phyloP scores from a whole-genome alignment of 1,140 invertebrate genomes.

The Phenacoccus solenopsis region DNA sequence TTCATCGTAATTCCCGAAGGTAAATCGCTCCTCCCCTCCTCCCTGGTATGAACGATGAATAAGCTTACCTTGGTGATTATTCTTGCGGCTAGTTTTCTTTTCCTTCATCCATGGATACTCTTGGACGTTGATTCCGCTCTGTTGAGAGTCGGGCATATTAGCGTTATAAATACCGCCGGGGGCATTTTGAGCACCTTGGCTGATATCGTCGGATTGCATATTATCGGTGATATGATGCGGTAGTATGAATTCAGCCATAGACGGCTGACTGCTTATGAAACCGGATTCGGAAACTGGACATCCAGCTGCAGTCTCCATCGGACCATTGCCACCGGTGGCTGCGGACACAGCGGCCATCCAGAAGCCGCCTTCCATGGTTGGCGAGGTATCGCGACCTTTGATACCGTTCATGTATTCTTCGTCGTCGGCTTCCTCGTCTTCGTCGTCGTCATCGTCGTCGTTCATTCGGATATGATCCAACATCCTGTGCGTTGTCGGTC shows the following conservation, averaged over 20 bases:
- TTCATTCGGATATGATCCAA: background rate
- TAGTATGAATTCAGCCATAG: slow-evolving; percentile 82
- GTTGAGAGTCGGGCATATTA: slow-evolving; percentile 20
- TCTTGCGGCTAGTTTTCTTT: slow-evolving; percentile 86
- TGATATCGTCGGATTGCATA: slow-evolving; percentile 21
- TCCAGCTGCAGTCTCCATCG: slow-evolving; percentile 32
- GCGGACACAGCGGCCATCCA: slow-evolving; percentile 42
- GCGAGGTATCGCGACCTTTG: slow-evolving; percentile 9
- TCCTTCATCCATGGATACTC: slow-evolving; percentile 97
- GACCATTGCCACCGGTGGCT: slow-evolving; percentile 37
- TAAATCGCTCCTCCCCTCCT: no score
- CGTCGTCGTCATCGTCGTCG: slow-evolving; percentile 20
- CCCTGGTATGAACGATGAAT: background rate
- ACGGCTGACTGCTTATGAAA: slow-evolving; percentile 83
- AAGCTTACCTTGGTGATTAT: slow-evolving; percentile 66
- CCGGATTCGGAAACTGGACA: slow-evolving; percentile 54
- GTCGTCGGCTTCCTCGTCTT: slow-evolving; percentile 18
- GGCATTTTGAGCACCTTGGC: slow-evolving; percentile 6
- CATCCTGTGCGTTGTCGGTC: background rate
- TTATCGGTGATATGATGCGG: slow-evolving; percentile 53
- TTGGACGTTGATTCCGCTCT: slow-evolving; percentile 40
- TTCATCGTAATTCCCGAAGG: no score
- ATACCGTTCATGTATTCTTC: slow-evolving; percentile 19
- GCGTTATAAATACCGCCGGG: slow-evolving; percentile 18
- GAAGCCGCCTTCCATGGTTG: slow-evolving; percentile 34